Evolutionary conservation across 1,140 invertebrate genomes (phyloP), one percentile per base, ranked within the genome.

Genomic region (Pseudomyrmex pallidus): DNA sequence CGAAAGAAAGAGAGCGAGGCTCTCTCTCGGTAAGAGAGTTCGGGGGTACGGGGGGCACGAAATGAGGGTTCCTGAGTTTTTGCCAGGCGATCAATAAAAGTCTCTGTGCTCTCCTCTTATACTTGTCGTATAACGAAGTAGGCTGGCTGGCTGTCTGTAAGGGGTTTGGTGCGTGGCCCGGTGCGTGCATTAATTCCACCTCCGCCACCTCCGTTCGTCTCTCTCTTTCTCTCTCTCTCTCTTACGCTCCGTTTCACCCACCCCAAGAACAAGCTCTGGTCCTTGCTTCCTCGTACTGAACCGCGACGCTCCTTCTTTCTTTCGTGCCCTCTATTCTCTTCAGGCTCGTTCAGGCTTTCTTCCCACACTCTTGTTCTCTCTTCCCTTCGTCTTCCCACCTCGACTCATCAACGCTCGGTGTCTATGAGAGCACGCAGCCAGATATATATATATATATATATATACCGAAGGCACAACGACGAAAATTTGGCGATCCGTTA

Each of bases 61-160:
- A 93, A 93, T 93, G 92, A 93, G 92, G 93, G 93, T 93, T 93
- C 91, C 93, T 93, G 92, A 94, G 92, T 94, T 94, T 94, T 94
- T 94, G 93, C 93, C 92, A 92, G 91, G 89, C 94, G 94, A 94
- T 94, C 94, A 94, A 94, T 94, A 94, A 94, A 94, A 94, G 92
- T 94, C 93, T 94, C 94, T 92, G 92, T 93, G 92, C 93, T 92
- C 87, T 91, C 90, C 91, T 93, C 91, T 92, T 92, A 91, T 92
- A 93, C 92, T 92, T 94, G 93, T 93, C 93, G 91, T 93, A 92
- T 94, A 94, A 94, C 93, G 93, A 94, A 94, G 93, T 93, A 94
- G 92, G 92, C 91, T 92, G 90, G 85, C 90, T 85, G 88, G 89
- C 85, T 88, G 89, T 91, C 90, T 35, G 35, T 35, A 90, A 90